Percentiles rank a stretch among this genome's conserved stretches.
Evolutionary conservation across 1,140 invertebrate species (phyloP).

Genomic region (Ooceraea biroi): DNA sequence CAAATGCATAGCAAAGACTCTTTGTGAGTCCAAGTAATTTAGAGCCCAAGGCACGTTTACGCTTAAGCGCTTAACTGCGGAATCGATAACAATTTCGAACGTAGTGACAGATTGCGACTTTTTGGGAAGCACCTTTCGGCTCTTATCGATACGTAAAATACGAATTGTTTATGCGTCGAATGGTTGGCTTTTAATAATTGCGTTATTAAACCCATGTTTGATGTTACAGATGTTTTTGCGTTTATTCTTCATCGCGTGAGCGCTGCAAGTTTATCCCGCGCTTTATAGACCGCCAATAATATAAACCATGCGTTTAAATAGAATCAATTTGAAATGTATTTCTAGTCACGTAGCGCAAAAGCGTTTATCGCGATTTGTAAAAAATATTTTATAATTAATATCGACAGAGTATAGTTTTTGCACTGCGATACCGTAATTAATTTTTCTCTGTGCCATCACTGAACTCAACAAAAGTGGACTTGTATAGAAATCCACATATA

Average conservation of each 20-base stretch:
- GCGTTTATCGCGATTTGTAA: background rate
- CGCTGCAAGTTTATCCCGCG: slow-evolving; percentile 21
- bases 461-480: background rate
- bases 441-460: background rate
- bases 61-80: background rate
- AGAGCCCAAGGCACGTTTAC: background rate
- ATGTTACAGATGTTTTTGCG: slow-evolving; percentile 17
- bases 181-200: slow-evolving; percentile 21
- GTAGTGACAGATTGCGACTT: background rate
- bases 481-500: background rate
- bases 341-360: background rate
- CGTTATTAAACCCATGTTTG: slow-evolving; percentile 26
- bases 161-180: background rate
- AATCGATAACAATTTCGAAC: slow-evolving; percentile 27
- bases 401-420: background rate
- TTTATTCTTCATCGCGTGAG: slow-evolving; percentile 49
- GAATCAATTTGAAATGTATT: slow-evolving; percentile 26
- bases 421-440: background rate
- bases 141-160: slow-evolving; percentile 41
- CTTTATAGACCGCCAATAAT: slow-evolving; percentile 16
- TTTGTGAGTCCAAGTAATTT: slow-evolving; percentile 17
- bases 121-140: slow-evolving; percentile 8
- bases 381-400: slow-evolving; percentile 34
- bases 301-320: slow-evolving; percentile 47
- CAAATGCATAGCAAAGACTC: slow-evolving; percentile 29